These are phyloP conservation scores for Congeria kusceri DNA, from an alignment of 2,888 invertebrate genomes.

Conservation along the genomic window DNA sequence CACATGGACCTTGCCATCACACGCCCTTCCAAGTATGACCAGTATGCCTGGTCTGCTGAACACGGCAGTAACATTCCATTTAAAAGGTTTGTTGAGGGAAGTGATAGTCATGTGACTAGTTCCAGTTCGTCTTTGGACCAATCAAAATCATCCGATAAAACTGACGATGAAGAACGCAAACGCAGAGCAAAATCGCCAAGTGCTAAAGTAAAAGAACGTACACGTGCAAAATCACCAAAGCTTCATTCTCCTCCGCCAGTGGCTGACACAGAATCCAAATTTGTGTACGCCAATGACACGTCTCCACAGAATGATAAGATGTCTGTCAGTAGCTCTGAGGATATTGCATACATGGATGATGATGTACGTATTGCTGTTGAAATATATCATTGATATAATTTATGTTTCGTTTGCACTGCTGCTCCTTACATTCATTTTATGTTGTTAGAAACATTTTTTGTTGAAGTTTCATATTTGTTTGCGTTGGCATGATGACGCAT, in stretches of 20 bases:
- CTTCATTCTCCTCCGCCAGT: conserved; percentile 79
- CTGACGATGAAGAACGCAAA: conserved; percentile 76
- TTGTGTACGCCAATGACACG: conserved; percentile 33
- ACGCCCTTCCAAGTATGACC: conserved; percentile 50
- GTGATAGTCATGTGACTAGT: conserved; percentile 69
- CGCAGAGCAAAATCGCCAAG: conserved; percentile 81
- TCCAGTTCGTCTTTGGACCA: conserved; percentile 44
- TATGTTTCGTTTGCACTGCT: too few species aligned
- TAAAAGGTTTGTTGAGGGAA: conserved; percentile 77
- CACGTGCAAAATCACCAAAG: conserved; percentile 79
- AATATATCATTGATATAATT: too few species aligned
- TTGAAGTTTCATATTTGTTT: too few species aligned
- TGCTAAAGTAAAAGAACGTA: conserved; percentile 81
- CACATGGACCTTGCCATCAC: conserved; percentile 32
- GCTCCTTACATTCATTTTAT: too few species aligned
- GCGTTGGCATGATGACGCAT: too few species aligned
- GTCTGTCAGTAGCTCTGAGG: conserved; percentile 59
- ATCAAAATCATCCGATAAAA: conserved; percentile 67
- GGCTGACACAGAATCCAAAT: conserved; percentile 56
- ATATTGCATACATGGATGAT: conserved; percentile 48
- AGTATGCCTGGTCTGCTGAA: conserved; percentile 45
- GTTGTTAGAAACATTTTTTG: too few species aligned
- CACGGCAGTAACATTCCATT: conserved; percentile 51
- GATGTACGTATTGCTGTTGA: conserved; percentile 44
- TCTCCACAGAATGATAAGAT: conserved; percentile 50